Conservation (phyloP, 2,113 vertebrate species). For the Bolborhynchus lineola region DNA sequence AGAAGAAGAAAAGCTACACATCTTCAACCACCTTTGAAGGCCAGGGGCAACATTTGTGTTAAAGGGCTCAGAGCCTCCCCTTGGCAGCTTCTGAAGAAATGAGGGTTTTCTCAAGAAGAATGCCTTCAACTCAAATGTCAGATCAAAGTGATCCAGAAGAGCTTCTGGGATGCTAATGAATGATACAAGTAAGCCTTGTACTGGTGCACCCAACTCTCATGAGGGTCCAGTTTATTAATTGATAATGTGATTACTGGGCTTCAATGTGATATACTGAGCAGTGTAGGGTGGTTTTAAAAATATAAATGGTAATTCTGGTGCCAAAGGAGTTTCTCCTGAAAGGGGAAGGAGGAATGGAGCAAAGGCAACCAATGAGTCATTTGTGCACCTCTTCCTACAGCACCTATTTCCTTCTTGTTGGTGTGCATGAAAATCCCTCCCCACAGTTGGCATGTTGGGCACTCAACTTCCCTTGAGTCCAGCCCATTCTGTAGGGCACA, state of each 20-base stretch:
- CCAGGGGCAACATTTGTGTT: not conserved
- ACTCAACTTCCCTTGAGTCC: not conserved
- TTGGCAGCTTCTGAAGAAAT: not conserved
- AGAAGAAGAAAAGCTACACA: not conserved
- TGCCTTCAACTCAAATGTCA: not conserved
- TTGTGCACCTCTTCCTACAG: not conserved
- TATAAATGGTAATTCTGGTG: not conserved
- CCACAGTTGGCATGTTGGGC: rapidly evolving
- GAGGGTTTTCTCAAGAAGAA: not conserved
- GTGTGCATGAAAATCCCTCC: rapidly evolving
- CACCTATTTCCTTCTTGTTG: not conserved
- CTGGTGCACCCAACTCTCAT: not conserved
- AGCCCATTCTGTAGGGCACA: not conserved
- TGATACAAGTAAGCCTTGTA: not conserved
- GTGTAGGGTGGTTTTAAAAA: not conserved
- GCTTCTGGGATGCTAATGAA: not conserved
- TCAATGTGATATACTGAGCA: not conserved
- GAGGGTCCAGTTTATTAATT: not conserved
- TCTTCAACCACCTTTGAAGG: not conserved
- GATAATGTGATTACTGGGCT: not conserved
- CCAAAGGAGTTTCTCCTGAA: not conserved
- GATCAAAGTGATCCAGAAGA: not conserved
- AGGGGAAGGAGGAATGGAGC: not conserved
- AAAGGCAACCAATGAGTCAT: not conserved
- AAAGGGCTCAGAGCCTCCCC: not conserved